Conservation (phyloP, 2,113 vertebrate species). For the Macroglossus sobrinus region DNA sequence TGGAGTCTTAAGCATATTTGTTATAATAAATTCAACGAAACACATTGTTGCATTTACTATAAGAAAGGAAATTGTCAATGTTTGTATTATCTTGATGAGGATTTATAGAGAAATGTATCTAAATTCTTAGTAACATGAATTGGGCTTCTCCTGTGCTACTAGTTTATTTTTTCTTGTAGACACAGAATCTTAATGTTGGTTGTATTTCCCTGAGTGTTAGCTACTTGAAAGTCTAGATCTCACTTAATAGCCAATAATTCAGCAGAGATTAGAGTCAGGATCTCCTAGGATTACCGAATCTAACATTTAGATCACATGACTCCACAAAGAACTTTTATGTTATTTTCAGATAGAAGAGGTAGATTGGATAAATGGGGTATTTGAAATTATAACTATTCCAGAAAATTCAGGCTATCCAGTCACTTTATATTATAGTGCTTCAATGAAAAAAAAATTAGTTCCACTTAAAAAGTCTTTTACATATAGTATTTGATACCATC, state of each 20-base stretch:
- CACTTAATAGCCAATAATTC: not conserved
- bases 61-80: not conserved
- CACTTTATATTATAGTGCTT: not conserved
- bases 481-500: not conserved
- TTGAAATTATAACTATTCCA: not conserved
- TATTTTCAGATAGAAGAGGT: not conserved
- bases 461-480: not conserved
- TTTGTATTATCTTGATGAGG: not conserved
- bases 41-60: not conserved
- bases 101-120: conserved; percentile 29
- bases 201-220: not conserved
- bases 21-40: not conserved
- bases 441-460: conserved; percentile 8
- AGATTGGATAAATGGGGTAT: not conserved
- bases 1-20: not conserved
- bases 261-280: not conserved
- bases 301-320: not conserved
- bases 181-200: not conserved
- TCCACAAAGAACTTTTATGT: not conserved
- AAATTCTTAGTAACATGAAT: not conserved
- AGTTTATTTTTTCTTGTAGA: not conserved
- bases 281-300: not conserved
- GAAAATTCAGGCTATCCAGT: not conserved
- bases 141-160: not conserved
- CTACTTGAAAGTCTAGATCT: conserved; percentile 27